These are phyloP conservation scores for Drosophila seguyi DNA, from an alignment of 1,140 invertebrate species.

Conservation along the genomic window DNA sequence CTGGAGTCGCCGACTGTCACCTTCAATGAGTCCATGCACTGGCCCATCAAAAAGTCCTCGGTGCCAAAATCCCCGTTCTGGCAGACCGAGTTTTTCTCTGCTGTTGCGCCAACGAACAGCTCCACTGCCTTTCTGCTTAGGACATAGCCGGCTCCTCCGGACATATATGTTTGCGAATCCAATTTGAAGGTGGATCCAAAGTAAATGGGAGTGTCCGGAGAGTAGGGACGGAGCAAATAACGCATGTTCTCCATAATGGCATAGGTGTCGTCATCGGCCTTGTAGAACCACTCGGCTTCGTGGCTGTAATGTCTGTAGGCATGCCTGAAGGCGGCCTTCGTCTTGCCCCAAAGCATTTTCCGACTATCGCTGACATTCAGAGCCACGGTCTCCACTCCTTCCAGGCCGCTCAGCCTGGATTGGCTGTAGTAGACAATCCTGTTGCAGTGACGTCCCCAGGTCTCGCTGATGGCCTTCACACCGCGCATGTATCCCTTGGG, in stretches of 20 bases:
- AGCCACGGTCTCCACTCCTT: slow-evolving; percentile 89
- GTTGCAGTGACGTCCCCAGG: slow-evolving; percentile 97
- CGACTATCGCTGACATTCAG: slow-evolving; percentile 93
- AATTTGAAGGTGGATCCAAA: slow-evolving; percentile 95
- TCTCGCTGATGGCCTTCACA: slow-evolving; percentile 97
- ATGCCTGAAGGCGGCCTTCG: slow-evolving; percentile 96
- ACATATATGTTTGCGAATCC: slow-evolving; percentile 95
- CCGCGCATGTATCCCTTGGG: slow-evolving; percentile 92
- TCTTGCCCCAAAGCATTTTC: slow-evolving; percentile 96
- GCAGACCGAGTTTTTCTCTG: slow-evolving; percentile 89
- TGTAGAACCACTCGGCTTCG: slow-evolving; percentile 96
- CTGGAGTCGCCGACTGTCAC: slow-evolving; percentile 94
- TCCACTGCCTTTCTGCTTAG: slow-evolving; percentile 91
- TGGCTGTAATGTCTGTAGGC: slow-evolving; percentile 92
- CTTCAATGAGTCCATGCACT: slow-evolving; percentile 93
- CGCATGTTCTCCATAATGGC: slow-evolving; percentile 96
- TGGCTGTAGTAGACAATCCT: slow-evolving; percentile 95
- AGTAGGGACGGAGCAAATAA: slow-evolving; percentile 92
- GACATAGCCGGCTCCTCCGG: slow-evolving; percentile 96
- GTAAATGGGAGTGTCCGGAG: slow-evolving; percentile 90
- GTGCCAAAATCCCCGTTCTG: slow-evolving; percentile 88
- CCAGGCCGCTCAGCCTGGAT: slow-evolving; percentile 91
- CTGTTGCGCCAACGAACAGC: slow-evolving; percentile 89
- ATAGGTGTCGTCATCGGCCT: slow-evolving; percentile 98
- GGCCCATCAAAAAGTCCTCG: slow-evolving; percentile 97